Evolutionary conservation across 2,797 vertebrate genomes (phyloP).

Genomic region (Lophotriccus pileatus): DNA sequence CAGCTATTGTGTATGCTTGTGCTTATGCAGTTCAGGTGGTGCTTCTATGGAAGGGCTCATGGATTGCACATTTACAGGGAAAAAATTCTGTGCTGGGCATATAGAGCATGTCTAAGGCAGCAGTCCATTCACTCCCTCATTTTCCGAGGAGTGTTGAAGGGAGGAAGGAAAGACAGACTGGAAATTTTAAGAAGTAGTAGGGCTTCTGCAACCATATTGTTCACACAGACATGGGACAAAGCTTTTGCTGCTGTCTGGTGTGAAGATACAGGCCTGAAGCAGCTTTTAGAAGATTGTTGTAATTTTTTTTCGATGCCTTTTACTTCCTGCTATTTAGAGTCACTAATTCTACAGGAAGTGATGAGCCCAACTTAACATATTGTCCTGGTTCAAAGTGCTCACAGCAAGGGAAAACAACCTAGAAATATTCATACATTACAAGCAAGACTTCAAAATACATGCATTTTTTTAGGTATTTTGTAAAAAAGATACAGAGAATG

Average conservation of each 20-base stretch:
- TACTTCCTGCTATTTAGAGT: neutral
- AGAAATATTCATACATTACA: neutral
- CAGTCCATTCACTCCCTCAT: neutral
- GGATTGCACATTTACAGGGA: neutral
- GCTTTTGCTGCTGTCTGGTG: neutral
- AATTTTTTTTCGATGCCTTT: neutral
- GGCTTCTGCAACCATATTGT: neutral
- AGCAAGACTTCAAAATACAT: neutral
- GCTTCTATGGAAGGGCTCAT: neutral
- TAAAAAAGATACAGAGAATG: neutral
- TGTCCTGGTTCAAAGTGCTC: neutral
- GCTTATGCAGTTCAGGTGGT: neutral
- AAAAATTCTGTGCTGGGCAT: neutral
- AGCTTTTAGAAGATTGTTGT: neutral
- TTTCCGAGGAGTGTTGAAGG: neutral
- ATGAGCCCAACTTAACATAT: neutral
- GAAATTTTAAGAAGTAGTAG: neutral
- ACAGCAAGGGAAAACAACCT: neutral
- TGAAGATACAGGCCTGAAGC: neutral
- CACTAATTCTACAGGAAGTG: neutral
- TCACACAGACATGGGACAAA: neutral
- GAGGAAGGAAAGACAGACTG: neutral
- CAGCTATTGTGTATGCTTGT: neutral
- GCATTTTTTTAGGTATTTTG: neutral
- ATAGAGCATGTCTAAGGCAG: neutral